Evolutionary conservation across 2,113 vertebrate genomes (phyloP).

Genomic region (Chionodraco myersi): DNA sequence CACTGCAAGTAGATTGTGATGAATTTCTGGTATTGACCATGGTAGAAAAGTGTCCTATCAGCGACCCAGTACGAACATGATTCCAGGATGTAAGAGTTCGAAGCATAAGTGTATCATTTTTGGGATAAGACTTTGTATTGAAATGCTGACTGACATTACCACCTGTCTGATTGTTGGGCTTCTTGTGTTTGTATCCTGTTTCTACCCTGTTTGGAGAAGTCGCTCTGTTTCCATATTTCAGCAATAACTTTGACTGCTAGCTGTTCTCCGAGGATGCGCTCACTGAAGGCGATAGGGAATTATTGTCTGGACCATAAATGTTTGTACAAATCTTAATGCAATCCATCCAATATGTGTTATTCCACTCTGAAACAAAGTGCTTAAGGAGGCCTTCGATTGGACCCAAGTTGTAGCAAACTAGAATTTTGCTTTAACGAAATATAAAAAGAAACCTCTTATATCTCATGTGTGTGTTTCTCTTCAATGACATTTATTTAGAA

Average conservation of each 20-base stretch:
- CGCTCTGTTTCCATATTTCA: not conserved
- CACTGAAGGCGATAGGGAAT: not conserved
- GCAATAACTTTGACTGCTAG: not conserved
- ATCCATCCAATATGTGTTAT: not conserved
- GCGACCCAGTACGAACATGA: too few relatives aligned
- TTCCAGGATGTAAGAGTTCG: too few relatives aligned
- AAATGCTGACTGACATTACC: too few relatives aligned
- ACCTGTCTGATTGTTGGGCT: not conserved
- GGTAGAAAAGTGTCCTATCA: too few relatives aligned
- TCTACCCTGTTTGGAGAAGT: too few relatives aligned
- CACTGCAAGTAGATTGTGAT: too few relatives aligned
- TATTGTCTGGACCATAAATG: not conserved
- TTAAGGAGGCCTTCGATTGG: not conserved
- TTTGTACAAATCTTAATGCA: not conserved
- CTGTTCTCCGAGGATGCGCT: not conserved
- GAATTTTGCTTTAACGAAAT: not conserved
- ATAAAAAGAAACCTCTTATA: not conserved
- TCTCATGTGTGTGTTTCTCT: constrained; percentile 12
- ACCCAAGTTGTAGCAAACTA: not conserved
- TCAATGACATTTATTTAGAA: constrained; percentile 53
- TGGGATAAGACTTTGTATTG: too few relatives aligned
- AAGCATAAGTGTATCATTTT: too few relatives aligned
- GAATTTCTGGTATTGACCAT: too few relatives aligned
- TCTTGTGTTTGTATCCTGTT: not conserved
- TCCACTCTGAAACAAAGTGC: not conserved